These are phyloP conservation scores for Noctua janthina DNA, from an alignment of 2,888 invertebrate species.

Conservation along the genomic window DNA sequence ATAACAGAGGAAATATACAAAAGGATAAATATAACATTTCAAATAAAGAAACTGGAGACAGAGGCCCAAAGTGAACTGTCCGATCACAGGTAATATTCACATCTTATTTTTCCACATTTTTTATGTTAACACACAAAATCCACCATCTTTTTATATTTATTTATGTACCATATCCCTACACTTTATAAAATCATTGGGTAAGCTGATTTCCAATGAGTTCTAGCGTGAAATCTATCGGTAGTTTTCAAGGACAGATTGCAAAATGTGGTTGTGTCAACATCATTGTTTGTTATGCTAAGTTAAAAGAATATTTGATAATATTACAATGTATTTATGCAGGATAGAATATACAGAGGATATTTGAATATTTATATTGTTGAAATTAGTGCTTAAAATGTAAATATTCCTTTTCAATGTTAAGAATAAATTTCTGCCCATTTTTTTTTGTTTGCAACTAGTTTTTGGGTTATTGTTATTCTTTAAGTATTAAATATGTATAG, in stretches of 20 bases:
- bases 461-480: background rate
- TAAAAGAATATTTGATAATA: slow-evolving; percentile 1
- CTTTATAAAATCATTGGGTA: slow-evolving; percentile 7
- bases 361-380: background rate
- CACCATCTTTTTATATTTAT: background rate
- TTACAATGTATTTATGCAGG: background rate
- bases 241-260: slow-evolving; percentile 44
- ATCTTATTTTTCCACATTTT: background rate
- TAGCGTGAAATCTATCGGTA: slow-evolving; percentile 14
- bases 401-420: background rate
- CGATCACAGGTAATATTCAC: slow-evolving; percentile 79
- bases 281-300: background rate
- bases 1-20: slow-evolving; percentile 88
- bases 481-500: background rate
- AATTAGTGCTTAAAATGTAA: background rate
- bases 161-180: slow-evolving; percentile 4
- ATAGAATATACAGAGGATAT: background rate
- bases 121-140: background rate
- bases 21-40: slow-evolving; percentile 87
- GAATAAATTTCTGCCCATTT: background rate
- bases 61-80: slow-evolving; percentile 82
- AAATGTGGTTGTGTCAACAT: slow-evolving; percentile 27
- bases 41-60: slow-evolving; percentile 84
- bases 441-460: background rate
- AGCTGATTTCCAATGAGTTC: slow-evolving; percentile 31